Evolutionary conservation across 2,888 invertebrate species (phyloP).

Genomic region (Allacma fusca): DNA sequence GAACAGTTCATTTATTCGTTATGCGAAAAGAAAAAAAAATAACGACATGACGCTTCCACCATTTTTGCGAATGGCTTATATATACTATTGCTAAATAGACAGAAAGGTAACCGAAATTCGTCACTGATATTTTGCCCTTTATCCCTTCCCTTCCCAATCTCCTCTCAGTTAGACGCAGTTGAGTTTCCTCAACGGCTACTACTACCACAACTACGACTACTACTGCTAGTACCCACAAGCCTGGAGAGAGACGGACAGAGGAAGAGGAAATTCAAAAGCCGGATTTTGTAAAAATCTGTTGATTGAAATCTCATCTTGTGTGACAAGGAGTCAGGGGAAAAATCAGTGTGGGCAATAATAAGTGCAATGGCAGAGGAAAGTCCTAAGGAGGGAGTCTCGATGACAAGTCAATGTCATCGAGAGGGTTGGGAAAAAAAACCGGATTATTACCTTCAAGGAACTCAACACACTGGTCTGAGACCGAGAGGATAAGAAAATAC

Average conservation of each 20-base stretch:
- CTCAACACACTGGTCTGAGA: neutral
- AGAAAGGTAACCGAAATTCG: slow-evolving; percentile 26
- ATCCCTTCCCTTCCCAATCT: neutral
- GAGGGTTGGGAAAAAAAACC: neutral
- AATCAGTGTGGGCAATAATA: neutral
- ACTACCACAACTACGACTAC: neutral
- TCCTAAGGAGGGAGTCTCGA: neutral
- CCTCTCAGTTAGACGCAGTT: slow-evolving; percentile 28
- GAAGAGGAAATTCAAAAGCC: too few relatives aligned
- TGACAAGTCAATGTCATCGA: neutral
- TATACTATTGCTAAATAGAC: slow-evolving; percentile 23
- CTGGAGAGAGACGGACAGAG: too few relatives aligned
- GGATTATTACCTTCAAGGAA: neutral
- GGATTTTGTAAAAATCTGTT: neutral
- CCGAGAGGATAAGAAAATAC: neutral
- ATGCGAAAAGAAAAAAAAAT: neutral
- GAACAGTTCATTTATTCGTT: slow-evolving; percentile 19
- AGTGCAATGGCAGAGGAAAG: neutral
- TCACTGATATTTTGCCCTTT: slow-evolving; percentile 29
- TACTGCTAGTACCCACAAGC: too few relatives aligned
- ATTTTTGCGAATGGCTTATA: slow-evolving; percentile 29
- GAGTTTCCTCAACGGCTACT: slow-evolving; percentile 28
- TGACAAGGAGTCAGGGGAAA: neutral
- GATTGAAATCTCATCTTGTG: neutral
- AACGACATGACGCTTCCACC: slow-evolving; percentile 17